Percentiles rank a stretch among this genome's conserved stretches.
Evolutionary conservation across 2,888 invertebrate species (phyloP).

Genomic region (Caenorhabditis sp.): DNA sequence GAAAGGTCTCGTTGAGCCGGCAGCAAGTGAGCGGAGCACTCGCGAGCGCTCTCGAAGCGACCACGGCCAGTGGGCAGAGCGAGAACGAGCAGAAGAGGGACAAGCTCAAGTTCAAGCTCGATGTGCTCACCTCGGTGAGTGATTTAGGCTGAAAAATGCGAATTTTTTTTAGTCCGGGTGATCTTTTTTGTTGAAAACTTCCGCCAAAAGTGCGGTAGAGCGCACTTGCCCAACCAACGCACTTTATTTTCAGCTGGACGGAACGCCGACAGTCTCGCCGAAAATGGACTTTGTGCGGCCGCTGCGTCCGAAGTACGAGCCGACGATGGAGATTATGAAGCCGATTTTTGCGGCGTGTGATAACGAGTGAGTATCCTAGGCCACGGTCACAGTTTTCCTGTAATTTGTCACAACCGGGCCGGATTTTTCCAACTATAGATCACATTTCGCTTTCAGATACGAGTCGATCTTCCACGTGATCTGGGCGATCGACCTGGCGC

Average conservation of each 20-base stretch:
- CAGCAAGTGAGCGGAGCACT: slow-evolving; percentile 42
- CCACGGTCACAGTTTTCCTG: not conserved
- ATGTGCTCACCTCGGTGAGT: slow-evolving; percentile 38
- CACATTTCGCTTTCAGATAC: too few species aligned
- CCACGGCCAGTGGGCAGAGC: slow-evolving; percentile 9
- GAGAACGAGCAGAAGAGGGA: slow-evolving; percentile 6
- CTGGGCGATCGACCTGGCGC: slow-evolving; percentile 60
- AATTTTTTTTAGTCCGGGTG: too few species aligned
- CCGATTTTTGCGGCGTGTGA: slow-evolving; percentile 39
- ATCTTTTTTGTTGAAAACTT: too few species aligned
- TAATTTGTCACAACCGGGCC: not conserved
- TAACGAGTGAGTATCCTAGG: too few species aligned
- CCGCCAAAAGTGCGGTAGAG: too few species aligned
- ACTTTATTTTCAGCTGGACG: slow-evolving; percentile 46
- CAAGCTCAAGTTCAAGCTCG: slow-evolving; percentile 43
- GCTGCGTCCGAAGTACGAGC: slow-evolving; percentile 52
- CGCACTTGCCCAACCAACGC: too few species aligned
- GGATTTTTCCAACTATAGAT: too few species aligned
- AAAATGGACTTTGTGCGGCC: slow-evolving; percentile 61
- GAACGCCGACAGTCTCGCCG: slow-evolving; percentile 56
- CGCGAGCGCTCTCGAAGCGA: slow-evolving; percentile 32
- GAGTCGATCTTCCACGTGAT: slow-evolving; percentile 63
- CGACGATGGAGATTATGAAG: slow-evolving; percentile 42
- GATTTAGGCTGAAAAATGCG: too few species aligned
- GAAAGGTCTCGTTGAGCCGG: slow-evolving; percentile 32